Evolutionary conservation across 2,888 invertebrate genomes (phyloP), one percentile per base, ranked within the genome.

Genomic region (Sinelater perroti): DNA sequence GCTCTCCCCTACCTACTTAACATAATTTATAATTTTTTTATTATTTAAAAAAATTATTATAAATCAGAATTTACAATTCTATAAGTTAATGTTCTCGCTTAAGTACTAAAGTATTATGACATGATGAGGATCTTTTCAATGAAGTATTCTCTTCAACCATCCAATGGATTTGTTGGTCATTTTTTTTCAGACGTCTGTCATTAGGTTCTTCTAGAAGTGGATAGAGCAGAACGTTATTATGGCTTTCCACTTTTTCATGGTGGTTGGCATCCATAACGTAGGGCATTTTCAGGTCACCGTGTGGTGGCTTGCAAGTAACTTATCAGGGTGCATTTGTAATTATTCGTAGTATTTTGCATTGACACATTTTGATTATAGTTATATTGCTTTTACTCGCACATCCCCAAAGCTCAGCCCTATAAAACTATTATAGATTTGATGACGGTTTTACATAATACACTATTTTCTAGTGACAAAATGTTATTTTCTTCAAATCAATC

Each of bases 301-400:
- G 36, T 36, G n/a, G 8, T 3, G 36, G 17, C n/a, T 8, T 17
- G 18, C 18, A 6, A 7, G 24, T 6, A 7, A 24, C 24, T 5
- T 24, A 24, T 7, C 24, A 24, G 24, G 5, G 13, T 35, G n/a
- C 35, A 4, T n/a, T n/a, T n/a, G n/a, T n/a, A n/a, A n/a, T n/a
- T n/a, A n/a, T n/a, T n/a, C n/a, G n/a, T 42, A 21, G 17, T 18
- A n/a, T 38, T 38, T 38, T 38, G 6, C 7, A 38, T 38, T 38
- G 38, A 18, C 14, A 42, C n/a, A 26, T 26, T 44, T 44, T 26
- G 2, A 44, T 44, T 5, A 44, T 17, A 3, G 36, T 18, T 44
- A 44, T 26, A 44, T 40, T 40, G 13, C 26, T 44, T 14, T 26
- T 44, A 11, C 26, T 44, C 16, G 44, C 26, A 44, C 24, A 20